Evolutionary conservation across 2,113 vertebrate genomes (phyloP), one percentile per base, ranked within the genome.

Genomic region (Microtus richardsoni): DNA sequence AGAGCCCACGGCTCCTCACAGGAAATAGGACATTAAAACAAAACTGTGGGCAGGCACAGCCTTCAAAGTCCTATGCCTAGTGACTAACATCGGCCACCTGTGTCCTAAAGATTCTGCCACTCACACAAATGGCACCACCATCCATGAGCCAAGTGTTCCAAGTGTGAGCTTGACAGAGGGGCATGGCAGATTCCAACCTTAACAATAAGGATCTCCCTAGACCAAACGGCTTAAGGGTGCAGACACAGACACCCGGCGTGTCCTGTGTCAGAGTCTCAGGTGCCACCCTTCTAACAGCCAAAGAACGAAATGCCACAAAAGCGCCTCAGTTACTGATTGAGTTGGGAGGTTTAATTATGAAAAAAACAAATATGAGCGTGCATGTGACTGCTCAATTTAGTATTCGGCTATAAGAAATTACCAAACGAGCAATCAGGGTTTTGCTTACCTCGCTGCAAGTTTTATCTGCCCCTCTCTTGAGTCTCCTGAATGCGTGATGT

Each of bases 341-440:
- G 22, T 82, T 44, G 36, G 39, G 94, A 94, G 41, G 47, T 14
- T 93, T 62, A 84, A 44, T 52, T 85, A 86, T 47, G 44, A 91
- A 95, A 86, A 86, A 26, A 93, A 36, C 30, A 84, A 52, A n/a
- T 71, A 68, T 4, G 30, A 44, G 10, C 64, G 2, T 66, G 36
- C 60, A 41, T 39, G 12, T 14, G 66, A 79, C 6, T 39, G 70
- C 30, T 77, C n/a, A 2, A 86, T 54, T 94, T 93, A 39, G 44
- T 62, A 36, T 33, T 82, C 39, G 44, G 26, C 78, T 83, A 36
- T 49, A 88, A 95, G 66, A 94, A 80, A 91, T 87, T 75, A 93
- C 70, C 79, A 88, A 90, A 93, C 30, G 88, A 88, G 88, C 71
- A 88, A n/a, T 88, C n/a, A 86, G 73, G 47, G 62, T 26, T 75